Percentiles rank a stretch among this genome's conserved stretches.
These are phyloP conservation scores for Priapulus caudatus DNA, from an alignment of 2,888 invertebrate genomes.

Conservation along the genomic window DNA sequence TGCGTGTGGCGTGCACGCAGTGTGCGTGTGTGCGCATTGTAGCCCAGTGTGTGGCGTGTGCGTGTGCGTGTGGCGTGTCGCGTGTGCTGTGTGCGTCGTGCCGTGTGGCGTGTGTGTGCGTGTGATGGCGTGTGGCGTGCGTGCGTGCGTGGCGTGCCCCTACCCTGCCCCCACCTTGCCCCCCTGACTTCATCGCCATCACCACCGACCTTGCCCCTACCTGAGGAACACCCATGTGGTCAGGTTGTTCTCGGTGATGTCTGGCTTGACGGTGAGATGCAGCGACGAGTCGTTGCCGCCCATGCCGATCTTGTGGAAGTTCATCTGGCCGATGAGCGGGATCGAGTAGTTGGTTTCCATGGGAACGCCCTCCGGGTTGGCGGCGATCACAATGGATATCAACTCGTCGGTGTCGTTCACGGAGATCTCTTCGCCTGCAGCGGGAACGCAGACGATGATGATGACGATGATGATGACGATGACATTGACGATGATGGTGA, in stretches of 20 bases:
- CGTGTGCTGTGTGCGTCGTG: too few relatives aligned
- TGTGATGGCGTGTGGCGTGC: too few relatives aligned
- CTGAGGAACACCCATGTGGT: not conserved
- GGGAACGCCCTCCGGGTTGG: not conserved
- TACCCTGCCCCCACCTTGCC: too few relatives aligned
- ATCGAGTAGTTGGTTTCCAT: not conserved
- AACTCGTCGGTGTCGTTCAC: not conserved
- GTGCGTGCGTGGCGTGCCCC: too few relatives aligned
- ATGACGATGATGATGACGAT: constrained; percentile 3
- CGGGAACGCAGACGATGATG: not conserved
- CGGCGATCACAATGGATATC: not conserved
- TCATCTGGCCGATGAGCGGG: not conserved
- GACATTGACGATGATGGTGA: constrained; percentile 1
- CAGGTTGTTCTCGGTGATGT: not conserved
- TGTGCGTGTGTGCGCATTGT: too few relatives aligned
- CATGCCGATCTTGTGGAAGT: not conserved
- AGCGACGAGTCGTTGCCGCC: not conserved
- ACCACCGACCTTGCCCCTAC: too few relatives aligned
- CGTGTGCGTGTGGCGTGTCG: too few relatives aligned
- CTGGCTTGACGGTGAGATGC: not conserved
- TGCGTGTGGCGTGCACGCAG: too few relatives aligned
- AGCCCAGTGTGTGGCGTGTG: too few relatives aligned
- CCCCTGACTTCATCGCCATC: too few relatives aligned
- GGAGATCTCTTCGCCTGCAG: not conserved
- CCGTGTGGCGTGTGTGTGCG: too few relatives aligned